phyloP scores from a whole-genome alignment of 2,888 invertebrate genomes.

The Plusia festucae region DNA sequence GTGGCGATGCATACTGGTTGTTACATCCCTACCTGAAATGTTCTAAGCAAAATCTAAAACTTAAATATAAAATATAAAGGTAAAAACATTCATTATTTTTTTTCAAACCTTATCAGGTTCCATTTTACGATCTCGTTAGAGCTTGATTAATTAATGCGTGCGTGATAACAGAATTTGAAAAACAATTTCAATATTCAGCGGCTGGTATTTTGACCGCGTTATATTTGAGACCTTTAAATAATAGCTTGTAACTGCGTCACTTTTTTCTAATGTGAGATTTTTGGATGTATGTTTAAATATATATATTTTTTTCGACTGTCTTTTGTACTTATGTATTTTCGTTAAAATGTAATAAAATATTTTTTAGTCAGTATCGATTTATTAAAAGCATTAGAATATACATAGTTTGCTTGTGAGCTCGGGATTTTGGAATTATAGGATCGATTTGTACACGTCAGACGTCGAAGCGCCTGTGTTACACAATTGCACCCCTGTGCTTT shows the following conservation, averaged over 20 bases:
- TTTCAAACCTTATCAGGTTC: constrained; percentile 5
- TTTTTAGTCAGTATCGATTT: too few relatives aligned
- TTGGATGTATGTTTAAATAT: too few relatives aligned
- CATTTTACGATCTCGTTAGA: constrained; percentile 11
- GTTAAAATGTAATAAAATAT: too few relatives aligned
- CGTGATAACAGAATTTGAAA: not conserved
- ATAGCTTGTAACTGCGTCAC: not conserved
- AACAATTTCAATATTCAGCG: constrained; percentile 2
- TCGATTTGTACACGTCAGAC: not conserved
- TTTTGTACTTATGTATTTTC: too few relatives aligned
- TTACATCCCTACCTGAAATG: constrained; percentile 44
- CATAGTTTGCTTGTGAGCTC: too few relatives aligned
- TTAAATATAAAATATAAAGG: constrained; percentile 13
- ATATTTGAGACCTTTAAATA: not conserved
- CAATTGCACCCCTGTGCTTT: not conserved
- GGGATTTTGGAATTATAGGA: not conserved
- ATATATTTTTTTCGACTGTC: too few relatives aligned
- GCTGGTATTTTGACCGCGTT: not conserved
- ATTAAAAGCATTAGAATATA: too few relatives aligned
- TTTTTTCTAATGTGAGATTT: too few relatives aligned
- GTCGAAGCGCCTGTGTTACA: not conserved
- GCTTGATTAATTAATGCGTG: not conserved
- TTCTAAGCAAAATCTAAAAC: constrained; percentile 39
- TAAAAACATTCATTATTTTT: constrained; percentile 25
- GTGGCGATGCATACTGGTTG: constrained; percentile 48